Evolutionary conservation across 2,113 vertebrate genomes (phyloP), one percentile per base, ranked within the genome.

Genomic region (Psittacula cyanocephala): DNA sequence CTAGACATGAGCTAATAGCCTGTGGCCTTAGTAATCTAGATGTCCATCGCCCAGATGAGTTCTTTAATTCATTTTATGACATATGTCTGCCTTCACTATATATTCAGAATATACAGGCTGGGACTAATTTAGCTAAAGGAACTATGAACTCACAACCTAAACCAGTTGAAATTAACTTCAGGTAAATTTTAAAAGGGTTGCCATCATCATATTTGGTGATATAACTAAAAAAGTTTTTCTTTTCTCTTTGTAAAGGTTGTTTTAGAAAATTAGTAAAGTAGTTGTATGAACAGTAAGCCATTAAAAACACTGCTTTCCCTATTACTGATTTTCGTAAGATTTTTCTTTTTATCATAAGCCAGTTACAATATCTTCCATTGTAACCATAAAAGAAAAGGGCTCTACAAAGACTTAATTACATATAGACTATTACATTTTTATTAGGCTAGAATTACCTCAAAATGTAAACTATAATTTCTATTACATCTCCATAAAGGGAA

Each of bases 321-420:
- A n/a, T 81, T 44, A 67, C 9, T n/a, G 6, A 86, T 78, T 13
- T 55, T 75, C 81, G 28, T 57, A 16, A 19, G 22, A 4, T 6
- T 22, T 57, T 80, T 53, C 41, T 60, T 93, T 95, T 91, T 50
- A 39, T 72, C 20, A 35, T 71, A 9, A 89, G 33, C 28, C 16
- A 82, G 53, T 82, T 94, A 90, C 20, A 82, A 13, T 86, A 63
- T 67, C 37, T 88, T 96, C 50, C 43, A 86, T 12, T 77, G n/a
- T 74, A 93, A 79, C 17, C 25, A 57, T 64, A 88, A 81, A 88
- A 77, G 62, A 87, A 93, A 89, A 23, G 27, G 84, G 13, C 12
- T 83, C 57, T 67, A 53, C 27, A 68, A 94, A 93, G 19, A 43
- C 62, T 82, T 91, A 77, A 85, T 92, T 94, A 78, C 31, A 78